These are phyloP conservation scores for Muschampia plurimacula DNA, from an alignment of 2,888 invertebrate genomes.

Conservation along the genomic window DNA sequence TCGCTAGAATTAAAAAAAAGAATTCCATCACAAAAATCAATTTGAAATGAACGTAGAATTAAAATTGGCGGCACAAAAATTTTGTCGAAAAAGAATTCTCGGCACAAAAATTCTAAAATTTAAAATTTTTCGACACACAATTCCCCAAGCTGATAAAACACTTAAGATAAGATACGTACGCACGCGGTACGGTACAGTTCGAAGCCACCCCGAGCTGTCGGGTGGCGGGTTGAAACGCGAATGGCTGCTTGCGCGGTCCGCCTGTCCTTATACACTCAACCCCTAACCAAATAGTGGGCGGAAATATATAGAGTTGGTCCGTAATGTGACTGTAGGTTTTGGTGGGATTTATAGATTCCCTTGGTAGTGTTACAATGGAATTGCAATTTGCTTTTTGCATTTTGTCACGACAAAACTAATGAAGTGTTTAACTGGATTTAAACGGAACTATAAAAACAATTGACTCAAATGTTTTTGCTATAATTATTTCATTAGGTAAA, in stretches of 20 bases:
- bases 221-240: constrained; percentile 73
- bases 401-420: too few species aligned
- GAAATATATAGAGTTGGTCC: constrained; percentile 53
- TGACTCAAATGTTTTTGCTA: too few species aligned
- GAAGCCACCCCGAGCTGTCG: constrained; percentile 70
- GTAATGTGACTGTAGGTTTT: background rate
- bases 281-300: constrained; percentile 67
- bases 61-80: background rate
- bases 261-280: constrained; percentile 73
- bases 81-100: background rate
- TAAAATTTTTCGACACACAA: constrained; percentile 11
- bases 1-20: background rate
- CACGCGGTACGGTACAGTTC: constrained; percentile 64
- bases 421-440: too few species aligned
- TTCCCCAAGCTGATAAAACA: constrained; percentile 25
- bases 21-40: background rate
- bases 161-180: constrained; percentile 65
- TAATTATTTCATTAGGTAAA: too few species aligned
- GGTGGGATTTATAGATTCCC: background rate
- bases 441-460: too few species aligned
- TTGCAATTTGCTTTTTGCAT: too few species aligned
- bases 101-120: background rate
- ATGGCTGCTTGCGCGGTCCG: constrained; percentile 60
- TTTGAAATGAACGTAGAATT: background rate
- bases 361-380: background rate